Base-by-base conservation (phyloP, 2,888 invertebrate species). In the Sarcophaga variegata region DNA sequence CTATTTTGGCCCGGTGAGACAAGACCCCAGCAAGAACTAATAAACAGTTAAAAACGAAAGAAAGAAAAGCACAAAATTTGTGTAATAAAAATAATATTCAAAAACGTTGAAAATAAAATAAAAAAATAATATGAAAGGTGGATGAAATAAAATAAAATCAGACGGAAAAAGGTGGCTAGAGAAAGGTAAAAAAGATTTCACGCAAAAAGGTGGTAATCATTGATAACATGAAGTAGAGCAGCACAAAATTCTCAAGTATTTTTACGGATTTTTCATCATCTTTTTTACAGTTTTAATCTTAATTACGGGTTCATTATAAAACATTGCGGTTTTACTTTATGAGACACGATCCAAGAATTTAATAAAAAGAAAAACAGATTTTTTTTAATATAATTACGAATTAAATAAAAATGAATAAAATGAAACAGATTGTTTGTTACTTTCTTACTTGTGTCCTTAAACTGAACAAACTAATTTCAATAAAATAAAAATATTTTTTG, bases 281-380 rank as follows among this genome's bases (percentile, higher is more conserved):
- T 22, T 5, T 62, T 62, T 79, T 63, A 20, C 6, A 5, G 14
- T 69, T 70, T 63, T 79, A 79, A 83, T 86, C 74, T 83, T 78
- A 86, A 83, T 86, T 86, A 81, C 81, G 62, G 66, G 81, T 86
- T 83, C 77, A 83, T 77, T 86, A 77, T 63, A 81, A 77, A 60
- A 37, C 17, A 66, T 17, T 77, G 83, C 45, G 76, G 82, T 83
- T 76, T 72, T 67, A 45, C 76, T 81, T 86, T 81, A 80, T 59
- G 72, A 59, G 60, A 80, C 63, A 63, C 17, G 62, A 49, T 62
- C 60, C 62, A 37, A 37, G 0, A 37, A 37, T 37, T 37, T 37
- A 4, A 27, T 27, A 37, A 37, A 37, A 5, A 37, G 4, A 27
- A 27, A 27, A 27, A 27, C 37, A 4, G 27, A 27, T 37, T 37